phyloP scores from a whole-genome alignment of 2,113 vertebrate genomes.

The Onychostoma macrolepis region DNA sequence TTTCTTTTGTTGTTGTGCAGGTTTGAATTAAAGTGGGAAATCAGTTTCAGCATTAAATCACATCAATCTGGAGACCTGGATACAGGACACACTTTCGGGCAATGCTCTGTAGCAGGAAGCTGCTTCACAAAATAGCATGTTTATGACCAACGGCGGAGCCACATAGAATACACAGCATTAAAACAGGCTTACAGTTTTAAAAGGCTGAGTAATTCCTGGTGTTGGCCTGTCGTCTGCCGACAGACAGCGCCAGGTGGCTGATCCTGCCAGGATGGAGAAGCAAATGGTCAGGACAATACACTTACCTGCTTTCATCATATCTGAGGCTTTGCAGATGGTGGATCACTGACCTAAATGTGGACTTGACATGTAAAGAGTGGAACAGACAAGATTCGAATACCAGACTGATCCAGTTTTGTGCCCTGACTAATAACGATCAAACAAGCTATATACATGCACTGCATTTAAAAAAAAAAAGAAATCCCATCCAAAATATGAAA shows the following conservation, averaged over 20 bases:
- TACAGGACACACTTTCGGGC: neutral
- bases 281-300: neutral
- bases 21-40: neutral
- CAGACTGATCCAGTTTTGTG: neutral
- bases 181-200: slow-evolving; percentile 43
- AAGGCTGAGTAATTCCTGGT: slow-evolving; percentile 18
- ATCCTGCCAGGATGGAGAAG: slow-evolving; percentile 26
- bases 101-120: neutral
- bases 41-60: neutral
- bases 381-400: neutral
- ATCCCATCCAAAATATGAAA: neutral
- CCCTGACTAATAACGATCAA: neutral
- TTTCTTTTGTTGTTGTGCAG: slow-evolving; percentile 6
- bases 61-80: neutral
- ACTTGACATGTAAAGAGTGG: slow-evolving; percentile 1
- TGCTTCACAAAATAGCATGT: neutral
- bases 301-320: slow-evolving; percentile 27
- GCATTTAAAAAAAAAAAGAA: neutral
- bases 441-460: neutral
- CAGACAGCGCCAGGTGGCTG: slow-evolving; percentile 34
- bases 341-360: slow-evolving; percentile 26
- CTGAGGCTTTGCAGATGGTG: slow-evolving; percentile 1
- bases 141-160: slow-evolving; percentile 4
- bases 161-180: slow-evolving; percentile 17
- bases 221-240: slow-evolving; percentile 8